Evolutionary conservation across 2,797 vertebrate species (phyloP).

Genomic region (Hypotaenidia philippensis): DNA sequence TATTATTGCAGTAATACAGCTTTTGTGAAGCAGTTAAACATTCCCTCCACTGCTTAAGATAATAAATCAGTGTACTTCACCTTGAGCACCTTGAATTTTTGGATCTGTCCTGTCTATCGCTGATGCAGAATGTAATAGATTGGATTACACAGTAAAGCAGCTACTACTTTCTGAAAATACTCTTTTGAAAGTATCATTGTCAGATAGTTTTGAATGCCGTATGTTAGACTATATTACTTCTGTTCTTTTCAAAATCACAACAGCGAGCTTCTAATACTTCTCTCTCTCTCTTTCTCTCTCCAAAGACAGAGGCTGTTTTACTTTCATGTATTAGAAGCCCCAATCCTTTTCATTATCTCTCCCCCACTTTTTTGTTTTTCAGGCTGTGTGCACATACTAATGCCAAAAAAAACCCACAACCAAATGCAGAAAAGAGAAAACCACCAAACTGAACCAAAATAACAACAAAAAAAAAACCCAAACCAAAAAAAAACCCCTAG

Average conservation of each 20-base stretch:
- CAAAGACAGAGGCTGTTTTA: neutral
- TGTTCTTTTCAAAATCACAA: neutral
- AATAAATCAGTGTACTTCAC: neutral
- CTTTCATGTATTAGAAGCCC: neutral
- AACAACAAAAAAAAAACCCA: too few relatives aligned
- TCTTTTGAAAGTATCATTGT: neutral
- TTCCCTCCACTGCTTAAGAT: neutral
- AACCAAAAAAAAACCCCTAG: too few relatives aligned
- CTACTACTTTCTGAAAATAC: neutral
- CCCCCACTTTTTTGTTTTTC: fast-evolving
- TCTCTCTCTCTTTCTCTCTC: neutral
- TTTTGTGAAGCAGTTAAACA: neutral
- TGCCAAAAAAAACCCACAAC: neutral
- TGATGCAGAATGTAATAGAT: neutral
- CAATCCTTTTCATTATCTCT: neutral
- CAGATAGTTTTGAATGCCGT: neutral
- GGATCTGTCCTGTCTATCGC: neutral
- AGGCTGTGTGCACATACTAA: neutral
- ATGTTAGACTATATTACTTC: neutral
- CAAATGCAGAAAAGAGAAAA: neutral
- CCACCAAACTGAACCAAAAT: too few relatives aligned
- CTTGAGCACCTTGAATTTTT: neutral
- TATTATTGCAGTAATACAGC: neutral
- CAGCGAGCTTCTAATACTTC: neutral
- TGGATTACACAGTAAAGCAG: neutral